Conservation (phyloP, 2,113 vertebrate species). For the Eidolon helvum region DNA sequence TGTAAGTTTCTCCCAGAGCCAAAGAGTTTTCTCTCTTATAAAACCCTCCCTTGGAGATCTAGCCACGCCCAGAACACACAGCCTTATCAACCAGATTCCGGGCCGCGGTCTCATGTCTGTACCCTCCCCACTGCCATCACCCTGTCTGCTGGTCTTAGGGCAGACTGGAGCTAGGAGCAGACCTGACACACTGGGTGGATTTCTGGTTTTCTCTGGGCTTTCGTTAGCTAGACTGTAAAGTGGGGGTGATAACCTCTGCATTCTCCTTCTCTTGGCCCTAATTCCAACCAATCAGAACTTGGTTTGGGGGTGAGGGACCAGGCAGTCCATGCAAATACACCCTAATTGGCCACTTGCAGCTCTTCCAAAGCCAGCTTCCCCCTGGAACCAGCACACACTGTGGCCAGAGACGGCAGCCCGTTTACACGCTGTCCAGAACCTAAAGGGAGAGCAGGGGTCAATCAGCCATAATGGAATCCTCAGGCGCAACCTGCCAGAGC, state of each 20-base stretch:
- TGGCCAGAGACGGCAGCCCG: not conserved
- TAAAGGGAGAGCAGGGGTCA: not conserved
- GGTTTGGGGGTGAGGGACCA: not conserved
- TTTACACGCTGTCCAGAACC: not conserved
- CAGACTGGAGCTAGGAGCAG: not conserved
- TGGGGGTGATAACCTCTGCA: not conserved
- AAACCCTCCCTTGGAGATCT: not conserved
- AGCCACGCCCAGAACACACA: not conserved
- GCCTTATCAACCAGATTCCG: not conserved
- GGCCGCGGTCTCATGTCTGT: not conserved
- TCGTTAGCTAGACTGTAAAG: not conserved
- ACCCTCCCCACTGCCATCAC: fast-evolving
- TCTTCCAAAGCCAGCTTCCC: not conserved
- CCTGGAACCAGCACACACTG: not conserved
- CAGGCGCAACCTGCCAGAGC: too few species aligned
- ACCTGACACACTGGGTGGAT: not conserved
- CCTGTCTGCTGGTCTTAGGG: not conserved
- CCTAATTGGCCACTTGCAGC: too few species aligned
- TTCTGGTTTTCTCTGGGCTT: not conserved
- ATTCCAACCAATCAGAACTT: not conserved
- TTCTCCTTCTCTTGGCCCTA: not conserved
- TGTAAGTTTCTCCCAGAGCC: not conserved
- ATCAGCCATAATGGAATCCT: too few species aligned
- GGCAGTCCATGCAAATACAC: not conserved
- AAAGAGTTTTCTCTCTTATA: not conserved